Evolutionary conservation across 2,888 invertebrate genomes (phyloP).

Genomic region (Timema cristinae): DNA sequence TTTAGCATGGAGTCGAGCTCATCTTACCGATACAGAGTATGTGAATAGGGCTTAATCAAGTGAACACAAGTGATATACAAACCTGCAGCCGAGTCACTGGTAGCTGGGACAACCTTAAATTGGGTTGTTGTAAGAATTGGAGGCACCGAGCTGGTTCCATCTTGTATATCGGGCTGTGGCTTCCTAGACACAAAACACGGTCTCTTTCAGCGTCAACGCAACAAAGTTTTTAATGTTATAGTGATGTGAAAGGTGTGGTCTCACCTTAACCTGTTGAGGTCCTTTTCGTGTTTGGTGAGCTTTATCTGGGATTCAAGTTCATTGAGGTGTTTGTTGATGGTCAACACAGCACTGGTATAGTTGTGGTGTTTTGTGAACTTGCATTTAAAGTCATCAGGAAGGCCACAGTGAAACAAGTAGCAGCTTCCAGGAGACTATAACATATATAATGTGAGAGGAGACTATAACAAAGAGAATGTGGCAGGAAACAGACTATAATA

Average conservation of each 20-base stretch:
- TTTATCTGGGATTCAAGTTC: conserved; percentile 69
- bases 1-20: too few relatives aligned
- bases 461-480: conserved; percentile 76
- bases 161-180: too few relatives aligned
- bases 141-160: too few relatives aligned
- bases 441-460: neutral
- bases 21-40: too few relatives aligned
- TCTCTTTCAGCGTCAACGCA: too few relatives aligned
- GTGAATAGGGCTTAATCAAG: too few relatives aligned
- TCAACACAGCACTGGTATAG: conserved; percentile 82
- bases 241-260: neutral
- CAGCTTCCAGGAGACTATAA: conserved; percentile 77
- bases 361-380: conserved; percentile 85
- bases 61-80: too few relatives aligned
- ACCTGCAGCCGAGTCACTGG: too few relatives aligned
- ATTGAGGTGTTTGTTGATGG: conserved; percentile 57
- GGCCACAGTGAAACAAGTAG: conserved; percentile 87
- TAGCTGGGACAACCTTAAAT: too few relatives aligned
- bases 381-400: conserved; percentile 86
- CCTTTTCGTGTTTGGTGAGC: conserved; percentile 68
- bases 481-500: conserved; percentile 68
- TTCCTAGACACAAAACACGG: too few relatives aligned
- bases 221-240: too few relatives aligned
- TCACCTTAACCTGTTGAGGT: conserved; percentile 65
- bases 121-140: too few relatives aligned